Evolutionary conservation across 1,140 invertebrate species (phyloP).

Genomic region (Asobara japonica): DNA sequence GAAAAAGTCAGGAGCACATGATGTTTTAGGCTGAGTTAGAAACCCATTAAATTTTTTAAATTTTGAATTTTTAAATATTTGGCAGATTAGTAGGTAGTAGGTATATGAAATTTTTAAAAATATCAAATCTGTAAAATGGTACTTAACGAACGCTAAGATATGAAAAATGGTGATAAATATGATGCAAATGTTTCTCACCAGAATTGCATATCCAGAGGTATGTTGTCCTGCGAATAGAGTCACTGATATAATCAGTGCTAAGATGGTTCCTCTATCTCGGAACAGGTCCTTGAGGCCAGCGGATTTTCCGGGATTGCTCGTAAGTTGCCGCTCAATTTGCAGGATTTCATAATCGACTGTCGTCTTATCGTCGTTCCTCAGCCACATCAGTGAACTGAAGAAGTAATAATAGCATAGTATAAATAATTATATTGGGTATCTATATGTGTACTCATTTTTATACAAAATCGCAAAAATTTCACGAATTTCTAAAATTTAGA

Average conservation of each 20-base stretch:
- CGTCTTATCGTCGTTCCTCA: not conserved
- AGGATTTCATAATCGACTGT: not conserved
- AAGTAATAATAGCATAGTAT: not conserved
- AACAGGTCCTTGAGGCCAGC: not conserved
- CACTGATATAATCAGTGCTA: not conserved
- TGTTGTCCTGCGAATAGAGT: not conserved
- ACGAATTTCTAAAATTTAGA: too few species aligned
- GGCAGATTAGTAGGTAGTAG: too few species aligned
- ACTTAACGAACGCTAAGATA: not conserved
- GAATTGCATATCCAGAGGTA: not conserved
- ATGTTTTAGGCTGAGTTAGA: not conserved
- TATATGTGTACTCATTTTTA: not conserved
- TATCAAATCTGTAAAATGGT: not conserved
- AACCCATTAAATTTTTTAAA: too few species aligned
- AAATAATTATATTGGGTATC: not conserved
- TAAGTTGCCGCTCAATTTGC: not conserved
- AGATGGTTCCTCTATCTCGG: not conserved
- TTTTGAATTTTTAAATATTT: too few species aligned
- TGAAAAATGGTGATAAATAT: not conserved
- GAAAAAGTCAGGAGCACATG: not conserved
- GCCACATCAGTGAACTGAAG: not conserved
- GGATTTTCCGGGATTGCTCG: not conserved
- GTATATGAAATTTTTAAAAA: too few species aligned
- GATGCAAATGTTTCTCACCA: not conserved
- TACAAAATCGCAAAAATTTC: too few species aligned